phyloP scores from a whole-genome alignment of 2,888 invertebrate genomes.

The Alloplasta piceator region DNA sequence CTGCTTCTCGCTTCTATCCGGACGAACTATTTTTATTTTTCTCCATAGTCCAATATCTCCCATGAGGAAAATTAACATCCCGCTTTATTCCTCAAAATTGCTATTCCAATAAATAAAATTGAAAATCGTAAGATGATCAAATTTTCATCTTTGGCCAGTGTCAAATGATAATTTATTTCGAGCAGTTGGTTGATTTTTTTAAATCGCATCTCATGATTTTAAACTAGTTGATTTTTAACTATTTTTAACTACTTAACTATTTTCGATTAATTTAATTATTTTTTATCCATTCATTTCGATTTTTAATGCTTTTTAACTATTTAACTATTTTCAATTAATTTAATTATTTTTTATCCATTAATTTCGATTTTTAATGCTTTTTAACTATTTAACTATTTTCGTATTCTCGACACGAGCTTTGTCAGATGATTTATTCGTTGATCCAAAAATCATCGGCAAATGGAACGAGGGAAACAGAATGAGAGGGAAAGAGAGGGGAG shows the following conservation, averaged over 20 bases:
- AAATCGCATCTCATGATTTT: no score
- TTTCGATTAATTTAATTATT: no score
- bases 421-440: background rate
- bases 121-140: background rate
- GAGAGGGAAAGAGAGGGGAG: background rate
- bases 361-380: no score
- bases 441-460: background rate
- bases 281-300: no score
- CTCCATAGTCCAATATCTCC: slow-evolving; percentile 18
- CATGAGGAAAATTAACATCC: background rate
- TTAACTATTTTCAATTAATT: no score
- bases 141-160: background rate
- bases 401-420: no score
- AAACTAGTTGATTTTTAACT: no score
- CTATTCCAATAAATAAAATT: background rate
- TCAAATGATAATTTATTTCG: background rate
- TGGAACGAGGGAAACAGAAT: background rate
- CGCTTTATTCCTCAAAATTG: background rate
- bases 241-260: no score
- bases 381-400: no score
- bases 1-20: slow-evolving; percentile 22
- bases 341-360: no score
- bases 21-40: slow-evolving; percentile 67
- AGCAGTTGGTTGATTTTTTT: no score
- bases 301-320: no score